Evolutionary conservation across 2,797 vertebrate genomes (phyloP).

Genomic region (Sebastes dallii): DNA sequence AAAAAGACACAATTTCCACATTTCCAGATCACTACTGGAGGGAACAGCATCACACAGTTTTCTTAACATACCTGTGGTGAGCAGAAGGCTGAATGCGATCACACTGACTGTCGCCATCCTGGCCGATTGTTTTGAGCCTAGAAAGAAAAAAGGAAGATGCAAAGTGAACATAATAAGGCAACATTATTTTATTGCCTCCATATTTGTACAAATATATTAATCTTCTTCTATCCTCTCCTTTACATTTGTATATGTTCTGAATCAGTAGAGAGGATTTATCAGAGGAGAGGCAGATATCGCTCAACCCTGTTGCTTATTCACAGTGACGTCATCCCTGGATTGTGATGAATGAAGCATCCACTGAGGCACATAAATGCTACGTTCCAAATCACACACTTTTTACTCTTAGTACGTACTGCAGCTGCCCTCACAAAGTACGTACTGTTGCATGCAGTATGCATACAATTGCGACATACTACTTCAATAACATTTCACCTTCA

Average conservation of each 20-base stretch:
- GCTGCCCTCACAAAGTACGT: too few relatives aligned
- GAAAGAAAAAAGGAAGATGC: conserved; percentile 11
- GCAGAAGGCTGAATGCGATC: conserved; percentile 68
- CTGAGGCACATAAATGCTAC: background rate
- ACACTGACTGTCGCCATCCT: conserved; percentile 67
- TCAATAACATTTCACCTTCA: too few relatives aligned
- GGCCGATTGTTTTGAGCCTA: conserved; percentile 50
- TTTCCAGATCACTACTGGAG: background rate
- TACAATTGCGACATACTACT: too few relatives aligned
- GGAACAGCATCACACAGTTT: background rate
- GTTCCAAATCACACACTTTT: too few relatives aligned
- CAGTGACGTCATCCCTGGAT: conserved; percentile 12
- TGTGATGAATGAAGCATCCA: background rate
- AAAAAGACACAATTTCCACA: background rate
- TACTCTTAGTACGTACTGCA: too few relatives aligned
- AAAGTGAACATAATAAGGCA: background rate
- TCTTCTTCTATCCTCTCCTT: background rate
- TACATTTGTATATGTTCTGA: background rate
- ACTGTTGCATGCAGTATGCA: too few relatives aligned
- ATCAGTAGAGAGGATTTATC: background rate
- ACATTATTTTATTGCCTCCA: background rate
- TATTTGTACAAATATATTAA: background rate
- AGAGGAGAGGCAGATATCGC: background rate
- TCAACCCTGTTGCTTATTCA: background rate
- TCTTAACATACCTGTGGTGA: conserved; percentile 72